phyloP scores from a whole-genome alignment of 2,113 vertebrate genomes.

The Leucoraja erinaceus region DNA sequence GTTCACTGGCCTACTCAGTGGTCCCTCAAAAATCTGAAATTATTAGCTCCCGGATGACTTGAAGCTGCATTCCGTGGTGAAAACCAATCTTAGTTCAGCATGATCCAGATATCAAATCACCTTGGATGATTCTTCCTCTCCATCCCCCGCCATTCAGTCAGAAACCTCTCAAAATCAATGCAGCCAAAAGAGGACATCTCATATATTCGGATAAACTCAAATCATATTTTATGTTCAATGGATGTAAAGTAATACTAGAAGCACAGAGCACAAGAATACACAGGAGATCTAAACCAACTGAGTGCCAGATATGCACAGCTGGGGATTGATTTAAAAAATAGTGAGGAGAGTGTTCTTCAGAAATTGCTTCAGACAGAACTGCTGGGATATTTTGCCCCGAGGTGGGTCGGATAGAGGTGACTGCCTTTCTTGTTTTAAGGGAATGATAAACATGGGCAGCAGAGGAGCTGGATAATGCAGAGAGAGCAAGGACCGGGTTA shows the following conservation, averaged over 20 bases:
- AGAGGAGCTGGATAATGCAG: not conserved
- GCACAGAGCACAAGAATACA: not conserved
- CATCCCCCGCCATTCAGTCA: not conserved
- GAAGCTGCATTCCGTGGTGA: not conserved
- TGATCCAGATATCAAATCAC: not conserved
- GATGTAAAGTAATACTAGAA: constrained; percentile 4
- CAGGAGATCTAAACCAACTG: not conserved
- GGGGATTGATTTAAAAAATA: not conserved
- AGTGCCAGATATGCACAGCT: not conserved
- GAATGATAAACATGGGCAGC: not conserved
- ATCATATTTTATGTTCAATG: not conserved
- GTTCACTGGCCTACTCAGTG: not conserved
- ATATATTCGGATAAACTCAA: not conserved
- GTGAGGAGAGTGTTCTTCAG: not conserved
- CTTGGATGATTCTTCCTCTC: not conserved
- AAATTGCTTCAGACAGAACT: not conserved
- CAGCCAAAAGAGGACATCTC: not conserved
- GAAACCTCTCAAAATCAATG: constrained; percentile 10
- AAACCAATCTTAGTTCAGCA: not conserved
- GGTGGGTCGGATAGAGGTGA: not conserved
- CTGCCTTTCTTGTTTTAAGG: not conserved
- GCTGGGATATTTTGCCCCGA: not conserved
- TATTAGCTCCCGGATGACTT: not conserved
- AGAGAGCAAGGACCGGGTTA: not conserved
- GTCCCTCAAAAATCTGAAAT: not conserved